Percentiles rank a stretch among this genome's conserved stretches.
These are phyloP conservation scores for Pituophis catenifer DNA, from an alignment of 2,113 vertebrate species.

Conservation along the genomic window DNA sequence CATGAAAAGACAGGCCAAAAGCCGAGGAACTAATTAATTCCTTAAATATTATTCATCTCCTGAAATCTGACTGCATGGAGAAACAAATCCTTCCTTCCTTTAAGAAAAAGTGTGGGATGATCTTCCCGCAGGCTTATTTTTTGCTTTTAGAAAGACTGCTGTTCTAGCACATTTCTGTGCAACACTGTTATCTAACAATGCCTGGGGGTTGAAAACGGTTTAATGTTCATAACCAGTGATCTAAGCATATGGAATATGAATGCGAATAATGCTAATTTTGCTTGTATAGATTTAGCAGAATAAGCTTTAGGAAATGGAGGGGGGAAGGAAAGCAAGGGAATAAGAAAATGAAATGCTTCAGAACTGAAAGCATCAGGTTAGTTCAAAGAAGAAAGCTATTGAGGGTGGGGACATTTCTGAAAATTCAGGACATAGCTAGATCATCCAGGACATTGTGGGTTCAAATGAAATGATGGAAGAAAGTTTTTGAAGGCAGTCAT, in stretches of 20 bases:
- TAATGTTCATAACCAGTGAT: slow-evolving; percentile 68
- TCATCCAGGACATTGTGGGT: background rate
- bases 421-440: fast-evolving
- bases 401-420: slow-evolving; percentile 3
- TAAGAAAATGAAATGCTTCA: slow-evolving; percentile 6
- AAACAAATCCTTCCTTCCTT: background rate
- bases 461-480: background rate
- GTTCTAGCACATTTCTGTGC: slow-evolving; percentile 3
- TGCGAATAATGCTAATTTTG: slow-evolving; percentile 72
- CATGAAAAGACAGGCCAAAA: background rate
- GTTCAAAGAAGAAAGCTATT: background rate
- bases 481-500: no score
- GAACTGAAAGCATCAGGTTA: background rate
- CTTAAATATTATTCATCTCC: background rate
- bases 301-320: slow-evolving; percentile 55
- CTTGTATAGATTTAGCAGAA: slow-evolving; percentile 66
- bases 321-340: slow-evolving; percentile 44
- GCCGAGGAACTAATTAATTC: background rate
- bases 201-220: slow-evolving; percentile 50
- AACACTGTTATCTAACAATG: slow-evolving; percentile 38
- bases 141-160: slow-evolving; percentile 28
- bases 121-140: slow-evolving; percentile 6
- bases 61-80: background rate
- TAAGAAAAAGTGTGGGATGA: fast-evolving
- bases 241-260: slow-evolving; percentile 69